Evolutionary conservation across 92 coral and sea anemone species (phyloP).

Genomic region (Epizoanthus illoricatus): DNA sequence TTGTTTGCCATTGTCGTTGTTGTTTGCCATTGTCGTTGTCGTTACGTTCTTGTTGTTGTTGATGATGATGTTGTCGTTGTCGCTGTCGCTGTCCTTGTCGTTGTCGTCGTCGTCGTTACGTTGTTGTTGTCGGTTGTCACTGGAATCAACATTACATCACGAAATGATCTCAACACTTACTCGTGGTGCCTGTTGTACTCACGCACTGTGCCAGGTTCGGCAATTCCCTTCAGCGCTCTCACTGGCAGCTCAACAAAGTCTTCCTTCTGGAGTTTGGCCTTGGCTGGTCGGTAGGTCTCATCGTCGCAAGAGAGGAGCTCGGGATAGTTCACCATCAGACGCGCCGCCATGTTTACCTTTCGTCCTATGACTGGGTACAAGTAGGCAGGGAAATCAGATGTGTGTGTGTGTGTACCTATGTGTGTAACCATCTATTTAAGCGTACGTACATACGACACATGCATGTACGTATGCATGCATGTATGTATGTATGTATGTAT

Average conservation of each 20-base stretch:
- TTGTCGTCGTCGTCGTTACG: too few species aligned
- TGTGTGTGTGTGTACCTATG: neutral
- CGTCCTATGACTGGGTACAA: conserved; percentile 77
- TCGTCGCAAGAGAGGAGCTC: conserved; percentile 90
- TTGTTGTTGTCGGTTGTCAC: too few species aligned
- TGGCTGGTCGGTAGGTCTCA: conserved; percentile 86
- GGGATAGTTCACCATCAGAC: conserved; percentile 98
- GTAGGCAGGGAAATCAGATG: neutral
- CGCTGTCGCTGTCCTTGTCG: too few species aligned
- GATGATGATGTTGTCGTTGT: too few species aligned
- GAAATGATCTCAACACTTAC: conserved; percentile 45
- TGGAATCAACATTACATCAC: neutral
- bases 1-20: too few species aligned
- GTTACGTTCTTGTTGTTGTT: too few species aligned
- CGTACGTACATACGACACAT: too few species aligned
- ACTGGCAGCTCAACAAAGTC: conserved; percentile 82
- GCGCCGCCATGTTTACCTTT: conserved; percentile 98
- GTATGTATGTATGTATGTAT: too few species aligned
- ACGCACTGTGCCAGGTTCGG: conserved; percentile 90
- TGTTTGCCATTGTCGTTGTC: too few species aligned
- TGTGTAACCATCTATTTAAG: too few species aligned
- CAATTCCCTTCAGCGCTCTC: conserved; percentile 85
- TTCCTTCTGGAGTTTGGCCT: conserved; percentile 85
- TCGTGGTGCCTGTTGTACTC: conserved; percentile 97
- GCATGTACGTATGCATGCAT: too few species aligned